Base-by-base conservation (phyloP, 2,888 invertebrate species). In the Agrotis clavis region DNA sequence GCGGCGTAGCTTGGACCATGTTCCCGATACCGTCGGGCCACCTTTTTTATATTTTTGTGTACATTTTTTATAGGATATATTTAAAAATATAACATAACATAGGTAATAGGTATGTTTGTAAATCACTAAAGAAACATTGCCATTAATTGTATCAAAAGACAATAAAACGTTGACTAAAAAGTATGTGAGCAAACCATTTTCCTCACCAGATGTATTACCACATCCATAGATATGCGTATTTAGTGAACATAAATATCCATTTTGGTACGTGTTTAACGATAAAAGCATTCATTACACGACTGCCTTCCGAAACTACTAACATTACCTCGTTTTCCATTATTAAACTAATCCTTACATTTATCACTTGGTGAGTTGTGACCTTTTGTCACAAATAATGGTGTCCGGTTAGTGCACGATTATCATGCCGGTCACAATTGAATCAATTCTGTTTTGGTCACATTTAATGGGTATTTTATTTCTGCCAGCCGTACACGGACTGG, bases 401-500 rank as follows among this genome's bases (percentile, higher is more conserved):
- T 81, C 64, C 78, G 72, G 71, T 71, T 70, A 71, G 72, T 21
- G 66, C 71, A 50, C 74, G 75, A 75, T 78, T 64, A 77, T 78
- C 67, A 70, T 71, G 47, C 54, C 47, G 57, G 47, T 70, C 61
- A 74, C 73, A 77, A 78, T 75, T 70, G 54, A 67, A 57, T 66
- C 71, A 54, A 70, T 75, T 74, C 81, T 77, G 74, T 81, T 85
- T 83, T 83, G 77, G 83, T 73, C 45, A 63, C 71, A 57, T 71
- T 74, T 72, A 79, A 77, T 84, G 68, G 74, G 7, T 41, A 30
- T 72, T 63, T 67, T 77, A 77, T 81, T 71, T 77, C 64, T 79
- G 64, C 45, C 35, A 57, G 41, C 48, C 64, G 57, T 59, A 71
- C 54, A 51, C 60, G 21, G 30, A n/a, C 19, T 59, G 67, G 66